Conservation (phyloP, 2,113 vertebrate species). For the Ciconia boyciana region DNA sequence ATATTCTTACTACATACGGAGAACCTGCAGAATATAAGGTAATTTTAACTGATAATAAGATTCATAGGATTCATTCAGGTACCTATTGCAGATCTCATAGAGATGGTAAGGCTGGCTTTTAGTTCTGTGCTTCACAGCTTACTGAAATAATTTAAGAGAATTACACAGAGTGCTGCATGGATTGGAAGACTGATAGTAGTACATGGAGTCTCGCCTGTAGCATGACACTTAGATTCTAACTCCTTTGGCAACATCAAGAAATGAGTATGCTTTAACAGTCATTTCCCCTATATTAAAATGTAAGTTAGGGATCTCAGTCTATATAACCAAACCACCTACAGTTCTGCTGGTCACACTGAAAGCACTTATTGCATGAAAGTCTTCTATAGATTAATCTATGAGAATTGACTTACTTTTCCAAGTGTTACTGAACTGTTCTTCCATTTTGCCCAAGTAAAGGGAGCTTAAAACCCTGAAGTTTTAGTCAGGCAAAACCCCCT, state of each 20-base stretch:
- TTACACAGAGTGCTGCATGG: background rate
- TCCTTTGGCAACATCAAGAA: background rate
- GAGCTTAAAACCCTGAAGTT: background rate
- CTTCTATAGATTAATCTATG: background rate
- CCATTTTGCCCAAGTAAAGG: background rate
- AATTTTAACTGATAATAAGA: background rate
- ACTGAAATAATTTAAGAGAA: background rate
- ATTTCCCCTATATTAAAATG: background rate
- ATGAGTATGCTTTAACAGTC: background rate
- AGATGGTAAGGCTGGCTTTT: background rate
- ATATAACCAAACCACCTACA: background rate
- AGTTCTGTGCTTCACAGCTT: background rate
- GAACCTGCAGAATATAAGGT: conserved; percentile 87
- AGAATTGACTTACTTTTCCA: background rate
- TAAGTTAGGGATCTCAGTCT: background rate
- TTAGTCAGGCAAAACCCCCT: background rate
- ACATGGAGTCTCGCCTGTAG: background rate
- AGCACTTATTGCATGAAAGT: background rate
- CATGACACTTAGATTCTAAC: background rate
- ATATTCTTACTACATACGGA: conserved; percentile 88
- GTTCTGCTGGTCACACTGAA: background rate
- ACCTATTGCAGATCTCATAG: background rate
- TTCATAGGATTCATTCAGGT: background rate
- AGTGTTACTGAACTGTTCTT: background rate
- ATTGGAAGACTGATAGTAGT: background rate